Conservation (phyloP, 23 tunicate genomes). For the Aplidium turbinatum region DNA sequence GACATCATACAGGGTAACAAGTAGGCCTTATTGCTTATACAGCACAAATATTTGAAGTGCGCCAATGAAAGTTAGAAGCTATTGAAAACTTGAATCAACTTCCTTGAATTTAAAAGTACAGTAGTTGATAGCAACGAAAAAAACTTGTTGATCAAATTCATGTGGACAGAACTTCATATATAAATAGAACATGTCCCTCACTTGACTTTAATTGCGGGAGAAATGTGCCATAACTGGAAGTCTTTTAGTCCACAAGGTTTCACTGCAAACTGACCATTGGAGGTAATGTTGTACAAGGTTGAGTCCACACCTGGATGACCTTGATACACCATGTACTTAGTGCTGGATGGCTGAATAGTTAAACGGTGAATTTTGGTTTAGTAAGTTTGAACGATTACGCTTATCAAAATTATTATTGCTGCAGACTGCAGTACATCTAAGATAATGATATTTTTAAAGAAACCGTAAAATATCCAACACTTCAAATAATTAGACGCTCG, state of each 20-base stretch:
- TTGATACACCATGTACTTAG: conserved; percentile 58
- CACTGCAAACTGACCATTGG: conserved; percentile 16
- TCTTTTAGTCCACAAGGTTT: conserved; percentile 64
- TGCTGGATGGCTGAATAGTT: conserved; percentile 34
- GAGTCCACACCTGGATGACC: conserved; percentile 68
- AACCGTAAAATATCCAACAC: no score
- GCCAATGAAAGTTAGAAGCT: not conserved
- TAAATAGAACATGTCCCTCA: no score
- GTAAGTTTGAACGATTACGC: no score
- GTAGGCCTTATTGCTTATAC: no score
- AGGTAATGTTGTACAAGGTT: conserved; percentile 26
- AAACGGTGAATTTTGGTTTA: no score
- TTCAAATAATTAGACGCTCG: no score
- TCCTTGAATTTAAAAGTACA: not conserved
- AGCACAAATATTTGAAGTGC: no score
- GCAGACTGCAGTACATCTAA: no score
- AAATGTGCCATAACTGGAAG: conserved; percentile 79
- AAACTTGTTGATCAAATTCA: not conserved
- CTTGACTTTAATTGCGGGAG: conserved; percentile 63
- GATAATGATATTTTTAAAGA: no score
- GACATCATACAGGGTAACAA: no score
- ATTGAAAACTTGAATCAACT: not conserved
- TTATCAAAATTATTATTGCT: no score
- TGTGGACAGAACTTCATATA: no score
- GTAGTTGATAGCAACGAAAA: not conserved